Evolutionary conservation across 2,888 invertebrate genomes (phyloP), one percentile per base, ranked within the genome.

Genomic region (Chouioia cunea): DNA sequence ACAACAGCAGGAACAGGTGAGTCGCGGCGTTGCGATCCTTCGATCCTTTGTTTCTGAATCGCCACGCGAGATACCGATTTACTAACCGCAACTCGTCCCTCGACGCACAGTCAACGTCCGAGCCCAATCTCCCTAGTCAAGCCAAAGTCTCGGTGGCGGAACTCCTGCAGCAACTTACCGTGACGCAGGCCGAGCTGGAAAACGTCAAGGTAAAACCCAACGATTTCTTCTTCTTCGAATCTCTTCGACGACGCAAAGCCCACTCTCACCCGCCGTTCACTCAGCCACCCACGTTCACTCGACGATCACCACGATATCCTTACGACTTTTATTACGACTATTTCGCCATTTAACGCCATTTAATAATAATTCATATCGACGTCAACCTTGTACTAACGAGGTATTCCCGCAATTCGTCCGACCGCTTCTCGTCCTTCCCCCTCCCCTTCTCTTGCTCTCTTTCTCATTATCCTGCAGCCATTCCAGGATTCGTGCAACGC

Each of bases 111-210:
- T n/a, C n/a, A n/a, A n/a, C n/a, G n/a, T n/a, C n/a, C n/a, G n/a
- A n/a, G n/a, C n/a, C n/a, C n/a, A n/a, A n/a, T n/a, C n/a, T n/a
- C n/a, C n/a, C n/a, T n/a, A n/a, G n/a, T n/a, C n/a, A n/a, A n/a
- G 36, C 27, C 14, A 89, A 93, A 82, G 91, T 93, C 77, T 93
- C 94, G 58, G 93, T 94, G 76, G 92, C 93, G 79, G 93, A 95
- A 85, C 88, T 95, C 79, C 88, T 95, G 80, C 92, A 93, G 83
- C 93, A 95, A 86, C 87, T 95, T 80, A 93, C 94, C 87, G 91
- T 93, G 77, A 94, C 95, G 36, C 93, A 94, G 87, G 92, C 91
- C 50, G 95, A 95, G 88, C 89, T 95, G 86, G 94, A 95, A 86
- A 94, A 93, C 87, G 91, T 95, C 83, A 92, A 93, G 91, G 95